Evolutionary conservation across 2,888 invertebrate species (phyloP), one percentile per base, ranked within the genome.

Genomic region (Brachylomia viminalis): DNA sequence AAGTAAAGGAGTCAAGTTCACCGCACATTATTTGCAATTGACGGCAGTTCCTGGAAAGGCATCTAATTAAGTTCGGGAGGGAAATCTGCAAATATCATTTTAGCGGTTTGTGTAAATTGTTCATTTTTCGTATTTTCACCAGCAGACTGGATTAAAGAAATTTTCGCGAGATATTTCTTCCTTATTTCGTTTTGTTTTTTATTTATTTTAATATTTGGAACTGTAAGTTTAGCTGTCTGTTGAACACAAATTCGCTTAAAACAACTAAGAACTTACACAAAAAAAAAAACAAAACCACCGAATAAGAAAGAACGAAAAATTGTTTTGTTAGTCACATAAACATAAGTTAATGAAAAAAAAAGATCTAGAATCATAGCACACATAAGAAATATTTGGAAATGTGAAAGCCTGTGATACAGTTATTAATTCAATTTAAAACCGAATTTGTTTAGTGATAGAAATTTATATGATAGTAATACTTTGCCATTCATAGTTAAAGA

Each of bases 81-180:
- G 68, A 65, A 30, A n/a, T 68, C 15, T 52, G 1, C 61, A 27
- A 47, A 73, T 64, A 73, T 42, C 4, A 68, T 67, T 67, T 64
- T 58, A 45, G 56, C 49, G 13, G n/a, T 62, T 42, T 62, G 38
- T 33, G 17, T 52, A 58, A 58, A 52, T 49, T 77, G 49, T 79
- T 72, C 52, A 49, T 67, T 67, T 79, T 67, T 56, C 8, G 42
- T 20, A 45, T 68, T 64, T 30, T 33, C 20, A 56, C 30, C n/a
- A 72, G 58, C 45, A 42, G 66, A 49, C 49, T 56, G 13, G 23
- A 67, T 56, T 52, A 52, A n/a, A 56, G 17, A 42, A 56, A 75
- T 65, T 11, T 65, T 58, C n/a, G n/a, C n/a, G n/a, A n/a, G 52
- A 33, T 58, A 58, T 42, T 65, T 62, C 4, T 20, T 30, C 11